A percentile compares a stretch with the other conserved stretches of the same genome.
These are phyloP conservation scores for Harlomillsia oculata DNA, from an alignment of 1,140 invertebrate genomes.

Conservation along the genomic window DNA sequence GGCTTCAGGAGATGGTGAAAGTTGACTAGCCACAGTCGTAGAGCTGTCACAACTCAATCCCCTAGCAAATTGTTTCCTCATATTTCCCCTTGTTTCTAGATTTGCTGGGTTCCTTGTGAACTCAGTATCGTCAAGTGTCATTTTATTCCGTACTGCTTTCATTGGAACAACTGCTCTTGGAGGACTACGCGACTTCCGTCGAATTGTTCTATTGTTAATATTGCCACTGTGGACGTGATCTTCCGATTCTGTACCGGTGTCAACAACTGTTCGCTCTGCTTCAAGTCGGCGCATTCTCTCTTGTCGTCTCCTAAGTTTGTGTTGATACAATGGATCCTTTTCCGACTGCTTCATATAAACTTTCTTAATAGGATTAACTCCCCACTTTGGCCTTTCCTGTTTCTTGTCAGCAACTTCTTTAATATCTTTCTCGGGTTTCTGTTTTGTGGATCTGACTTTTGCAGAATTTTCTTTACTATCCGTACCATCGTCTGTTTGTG, in stretches of 20 bases:
- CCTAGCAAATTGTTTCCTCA: too few species aligned
- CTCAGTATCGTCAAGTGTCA: too few species aligned
- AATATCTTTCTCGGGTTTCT: conserved; percentile 3
- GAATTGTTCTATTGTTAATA: neutral
- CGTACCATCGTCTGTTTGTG: conserved; percentile 51
- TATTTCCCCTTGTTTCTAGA: too few species aligned
- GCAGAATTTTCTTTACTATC: conserved; percentile 12
- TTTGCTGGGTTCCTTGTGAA: too few species aligned
- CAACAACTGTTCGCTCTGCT: neutral
- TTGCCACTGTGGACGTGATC: neutral
- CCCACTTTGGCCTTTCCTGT: conserved; percentile 56
- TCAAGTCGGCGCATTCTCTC: conserved; percentile 22
- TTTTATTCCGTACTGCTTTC: too few species aligned
- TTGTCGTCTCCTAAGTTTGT: conserved; percentile 51
- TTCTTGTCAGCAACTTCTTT: conserved; percentile 33
- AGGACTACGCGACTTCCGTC: conserved; percentile 8
- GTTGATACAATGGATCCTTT: conserved; percentile 60
- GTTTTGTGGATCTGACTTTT: conserved; percentile 15
- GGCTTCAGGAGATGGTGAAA: too few species aligned
- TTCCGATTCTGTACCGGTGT: conserved; percentile 29
- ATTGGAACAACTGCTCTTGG: conserved; percentile 4
- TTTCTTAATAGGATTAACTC: conserved; percentile 55
- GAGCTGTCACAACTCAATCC: too few species aligned
- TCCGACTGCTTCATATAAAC: conserved; percentile 66
- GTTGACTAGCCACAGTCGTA: too few species aligned